Percentiles rank a stretch among this genome's conserved stretches.
Conservation (phyloP, 2,113 vertebrate genomes). For the Myotis davidii region DNA sequence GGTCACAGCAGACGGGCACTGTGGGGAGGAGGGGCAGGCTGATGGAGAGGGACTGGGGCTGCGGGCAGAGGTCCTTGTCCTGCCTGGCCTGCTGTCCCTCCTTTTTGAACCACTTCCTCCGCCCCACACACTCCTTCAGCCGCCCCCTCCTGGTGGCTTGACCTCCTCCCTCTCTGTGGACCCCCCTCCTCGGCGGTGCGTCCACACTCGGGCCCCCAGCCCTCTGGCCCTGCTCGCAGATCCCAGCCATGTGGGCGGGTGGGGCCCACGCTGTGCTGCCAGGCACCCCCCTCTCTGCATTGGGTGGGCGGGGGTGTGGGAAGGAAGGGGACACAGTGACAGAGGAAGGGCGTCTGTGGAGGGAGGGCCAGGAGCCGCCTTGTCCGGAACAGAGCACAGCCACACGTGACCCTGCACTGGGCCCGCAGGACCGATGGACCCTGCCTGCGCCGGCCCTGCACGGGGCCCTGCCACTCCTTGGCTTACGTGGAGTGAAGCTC, state of each 20-base stretch:
- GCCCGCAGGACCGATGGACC: not conserved
- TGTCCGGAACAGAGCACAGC: not conserved
- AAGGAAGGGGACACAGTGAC: not conserved
- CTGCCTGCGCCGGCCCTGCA: accelerated
- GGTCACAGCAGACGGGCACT: accelerated
- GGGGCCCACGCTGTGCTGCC: not conserved
- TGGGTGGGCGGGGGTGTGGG: not conserved
- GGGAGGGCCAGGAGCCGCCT: not conserved
- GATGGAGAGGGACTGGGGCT: not conserved
- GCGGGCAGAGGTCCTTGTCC: not conserved
- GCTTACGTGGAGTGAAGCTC: not conserved
- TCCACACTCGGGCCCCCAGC: not conserved
- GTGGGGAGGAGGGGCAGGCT: too few species aligned
- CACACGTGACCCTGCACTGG: not conserved
- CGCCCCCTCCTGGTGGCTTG: not conserved
- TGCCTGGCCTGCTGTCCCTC: accelerated
- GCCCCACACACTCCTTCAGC: not conserved
- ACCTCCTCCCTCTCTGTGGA: accelerated
- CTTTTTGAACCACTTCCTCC: too few species aligned
- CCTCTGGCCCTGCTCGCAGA: not conserved
- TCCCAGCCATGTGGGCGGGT: accelerated
- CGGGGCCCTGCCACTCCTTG: too few species aligned
- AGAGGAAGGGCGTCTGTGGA: not conserved
- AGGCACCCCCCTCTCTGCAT: not conserved
- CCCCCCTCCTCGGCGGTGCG: too few species aligned